Evolutionary conservation across 1,140 invertebrate genomes (phyloP), one percentile per base, ranked within the genome.

Genomic region (Drosophila guanche): DNA sequence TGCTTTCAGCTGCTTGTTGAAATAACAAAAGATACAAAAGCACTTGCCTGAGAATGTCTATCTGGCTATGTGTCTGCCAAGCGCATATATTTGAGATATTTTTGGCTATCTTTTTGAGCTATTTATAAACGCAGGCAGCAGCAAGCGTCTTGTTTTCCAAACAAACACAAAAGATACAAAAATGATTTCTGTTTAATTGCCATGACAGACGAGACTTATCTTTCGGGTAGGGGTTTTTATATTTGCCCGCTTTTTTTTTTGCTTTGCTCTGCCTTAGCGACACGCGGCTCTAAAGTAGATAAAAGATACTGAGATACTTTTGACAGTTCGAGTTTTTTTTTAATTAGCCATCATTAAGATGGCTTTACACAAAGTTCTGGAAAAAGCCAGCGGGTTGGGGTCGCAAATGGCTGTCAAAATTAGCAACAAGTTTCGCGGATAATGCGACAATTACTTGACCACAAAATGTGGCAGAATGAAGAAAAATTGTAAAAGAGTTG

Each of bases 341-440:
- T 88, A 88, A 86, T 86, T 86, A 83, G 83, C 70, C 74, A 83
- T 65, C 83, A 77, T 68, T 78, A 72, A 84, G 70, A 74, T 57
- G 69, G 70, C 48, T 60, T 75, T 42, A 14, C 43, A 47, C 76
- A 68, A 42, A 50, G 41, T 74, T 43, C 46, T 43, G 45, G 40
- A 23, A 7, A 41, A 6, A 20, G 41, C 22, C 45, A 20, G 16
- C 16, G 53, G 22, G 7, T 33, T 33, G 37, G 46, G 29, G 27
- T 69, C 54, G 77, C 72, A 77, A 80, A 85, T 86, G 86, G 58
- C 70, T 86, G 77, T 86, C 77, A 86, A 86, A 86, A 86, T 86
- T 81, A 81, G 69, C 74, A 74, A 81, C 69, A 78, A 86, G 73
- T 78, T 80, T 84, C 45, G 47, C 66, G 79, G 75, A 83, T 84